A percentile compares a stretch with the other conserved stretches of the same genome.
These are phyloP conservation scores for Dysidea cf. avara DNA, from an alignment of 37 sponge, comb jelly and placozoan genomes.

Conservation along the genomic window DNA sequence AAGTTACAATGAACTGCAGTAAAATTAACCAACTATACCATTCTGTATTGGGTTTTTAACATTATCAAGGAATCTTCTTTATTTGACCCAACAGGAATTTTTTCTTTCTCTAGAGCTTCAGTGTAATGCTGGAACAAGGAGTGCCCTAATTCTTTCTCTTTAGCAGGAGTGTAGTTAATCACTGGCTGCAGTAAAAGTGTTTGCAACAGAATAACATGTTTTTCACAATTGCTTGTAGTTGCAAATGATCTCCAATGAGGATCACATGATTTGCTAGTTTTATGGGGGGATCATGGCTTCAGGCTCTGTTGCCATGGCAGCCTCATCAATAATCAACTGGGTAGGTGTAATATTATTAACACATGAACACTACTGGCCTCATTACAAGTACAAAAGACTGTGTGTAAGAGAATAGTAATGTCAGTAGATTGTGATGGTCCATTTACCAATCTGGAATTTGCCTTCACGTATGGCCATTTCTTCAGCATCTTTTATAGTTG, in stretches of 20 bases:
- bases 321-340: slow-evolving; percentile 78
- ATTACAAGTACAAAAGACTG: slow-evolving; percentile 69
- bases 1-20: not conserved
- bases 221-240: slow-evolving; percentile 39
- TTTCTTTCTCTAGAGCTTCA: not conserved
- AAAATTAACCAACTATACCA: slow-evolving; percentile 42
- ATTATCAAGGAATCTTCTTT: too few species aligned
- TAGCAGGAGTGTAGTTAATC: slow-evolving; percentile 47
- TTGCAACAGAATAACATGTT: too few species aligned
- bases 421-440: too few species aligned
- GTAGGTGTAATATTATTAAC: slow-evolving; percentile 4
- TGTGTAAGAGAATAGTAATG: not conserved
- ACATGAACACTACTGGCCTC: slow-evolving; percentile 45
- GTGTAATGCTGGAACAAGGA: slow-evolving; percentile 75
- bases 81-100: too few species aligned
- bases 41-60: slow-evolving; percentile 62
- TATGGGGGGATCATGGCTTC: slow-evolving; percentile 65
- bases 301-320: slow-evolving; percentile 79
- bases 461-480: slow-evolving; percentile 12
- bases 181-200: slow-evolving; percentile 39
- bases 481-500: slow-evolving; percentile 10
- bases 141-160: slow-evolving; percentile 40
- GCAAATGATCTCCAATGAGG: slow-evolving; percentile 74
- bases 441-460: slow-evolving; percentile 27
- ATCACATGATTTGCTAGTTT: slow-evolving; percentile 63